Conservation (phyloP, 2,888 invertebrate species). For the Lissonota sp. region DNA sequence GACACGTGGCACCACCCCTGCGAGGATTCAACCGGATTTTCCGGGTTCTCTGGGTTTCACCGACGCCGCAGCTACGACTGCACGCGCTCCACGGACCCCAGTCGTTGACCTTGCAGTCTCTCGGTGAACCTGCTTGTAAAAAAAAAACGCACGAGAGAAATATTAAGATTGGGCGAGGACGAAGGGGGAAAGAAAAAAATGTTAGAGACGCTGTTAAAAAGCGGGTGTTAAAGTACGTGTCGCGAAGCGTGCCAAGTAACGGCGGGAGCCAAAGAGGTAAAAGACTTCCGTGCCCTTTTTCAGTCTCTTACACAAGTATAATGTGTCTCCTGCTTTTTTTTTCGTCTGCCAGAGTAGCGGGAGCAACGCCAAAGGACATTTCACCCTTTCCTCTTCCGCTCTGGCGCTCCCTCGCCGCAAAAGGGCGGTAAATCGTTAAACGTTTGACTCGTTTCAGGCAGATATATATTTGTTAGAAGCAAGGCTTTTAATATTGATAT, state of each 20-base stretch:
- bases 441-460: not conserved
- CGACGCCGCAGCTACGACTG: slow-evolving; percentile 95
- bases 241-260: slow-evolving; percentile 37
- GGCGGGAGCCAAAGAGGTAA: slow-evolving; percentile 26
- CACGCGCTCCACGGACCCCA: slow-evolving; percentile 96
- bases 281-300: not conserved
- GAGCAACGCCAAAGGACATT: slow-evolving; percentile 1
- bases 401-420: not conserved
- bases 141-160: not conserved
- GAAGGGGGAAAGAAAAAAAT: not conserved
- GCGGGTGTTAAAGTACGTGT: slow-evolving; percentile 12
- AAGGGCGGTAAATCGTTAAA: slow-evolving; percentile 37
- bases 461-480: not conserved
- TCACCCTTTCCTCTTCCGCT: not conserved
- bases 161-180: not conserved
- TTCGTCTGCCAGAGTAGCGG: not conserved
- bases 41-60: slow-evolving; percentile 92
- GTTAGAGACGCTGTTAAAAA: slow-evolving; percentile 1
- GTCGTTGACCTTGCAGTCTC: slow-evolving; percentile 93
- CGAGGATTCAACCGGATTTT: slow-evolving; percentile 91
- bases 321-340: not conserved
- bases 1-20: slow-evolving; percentile 93
- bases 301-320: not conserved
- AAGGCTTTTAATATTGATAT: no score
- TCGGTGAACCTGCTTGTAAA: slow-evolving; percentile 85